phyloP scores from a whole-genome alignment of 92 coral and sea anemone species.

The Porites cylindrica region DNA sequence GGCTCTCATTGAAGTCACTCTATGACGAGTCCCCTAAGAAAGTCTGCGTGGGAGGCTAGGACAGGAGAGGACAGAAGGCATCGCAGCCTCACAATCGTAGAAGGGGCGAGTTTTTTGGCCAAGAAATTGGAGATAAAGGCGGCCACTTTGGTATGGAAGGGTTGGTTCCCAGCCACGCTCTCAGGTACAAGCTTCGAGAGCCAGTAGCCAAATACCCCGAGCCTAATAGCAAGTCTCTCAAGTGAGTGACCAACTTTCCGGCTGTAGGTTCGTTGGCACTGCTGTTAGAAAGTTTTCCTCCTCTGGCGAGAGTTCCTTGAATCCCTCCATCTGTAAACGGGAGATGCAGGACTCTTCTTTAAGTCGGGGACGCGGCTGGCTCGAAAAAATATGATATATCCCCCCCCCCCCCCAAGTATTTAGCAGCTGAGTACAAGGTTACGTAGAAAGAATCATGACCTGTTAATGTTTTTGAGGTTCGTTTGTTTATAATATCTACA shows the following conservation, averaged over 20 bases:
- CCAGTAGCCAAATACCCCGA: neutral
- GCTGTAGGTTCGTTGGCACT: constrained; percentile 49
- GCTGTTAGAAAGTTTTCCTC: constrained; percentile 5
- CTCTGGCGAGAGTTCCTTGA: neutral
- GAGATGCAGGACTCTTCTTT: constrained; percentile 28
- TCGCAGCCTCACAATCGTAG: constrained; percentile 32
- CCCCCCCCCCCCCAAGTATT: too few species aligned
- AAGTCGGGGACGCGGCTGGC: constrained; percentile 39
- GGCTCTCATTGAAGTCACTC: too few species aligned
- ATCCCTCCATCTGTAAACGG: constrained; percentile 15
- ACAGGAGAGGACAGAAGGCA: constrained; percentile 26
- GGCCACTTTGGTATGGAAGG: constrained; percentile 5
- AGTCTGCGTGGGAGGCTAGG: neutral
- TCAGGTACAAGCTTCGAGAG: neutral
- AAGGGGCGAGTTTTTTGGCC: constrained; percentile 21
- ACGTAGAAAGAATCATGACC: constrained; percentile 25
- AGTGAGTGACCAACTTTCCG: constrained; percentile 21
- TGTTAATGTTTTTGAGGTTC: constrained; percentile 20
- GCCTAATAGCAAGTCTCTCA: neutral
- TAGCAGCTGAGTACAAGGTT: constrained; percentile 8
- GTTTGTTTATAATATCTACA: constrained; percentile 35
- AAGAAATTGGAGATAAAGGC: constrained; percentile 41
- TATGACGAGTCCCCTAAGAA: too few species aligned
- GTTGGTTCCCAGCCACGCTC: constrained; percentile 19
- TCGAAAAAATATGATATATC: constrained; percentile 27